Base-by-base conservation (phyloP, 2,113 vertebrate genomes). In the Dasyurus viverrinus region DNA sequence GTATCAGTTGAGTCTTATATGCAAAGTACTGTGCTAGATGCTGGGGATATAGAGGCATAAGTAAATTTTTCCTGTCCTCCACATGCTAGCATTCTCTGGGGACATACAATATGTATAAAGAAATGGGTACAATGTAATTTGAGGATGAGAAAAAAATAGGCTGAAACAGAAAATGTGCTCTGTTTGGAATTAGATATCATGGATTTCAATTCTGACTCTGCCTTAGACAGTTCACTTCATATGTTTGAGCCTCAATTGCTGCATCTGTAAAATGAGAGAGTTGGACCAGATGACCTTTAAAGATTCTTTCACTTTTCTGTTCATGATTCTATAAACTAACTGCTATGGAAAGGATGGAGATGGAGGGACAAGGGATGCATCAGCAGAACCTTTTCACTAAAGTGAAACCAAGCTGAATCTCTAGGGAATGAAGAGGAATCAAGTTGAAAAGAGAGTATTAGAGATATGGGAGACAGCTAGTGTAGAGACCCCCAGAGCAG, bases 31-130 rank as follows among this genome's bases (percentile, higher is more conserved):
- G 48, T 94, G 91, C 76, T 90, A 47, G 90, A 90, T n/a, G 22
- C 89, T 47, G 42, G 46, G 68, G 36, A 89, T 53, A 54, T 48
- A 57, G 10, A 6, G 54, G 16, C 9, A 60, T 92, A 7, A 60
- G 4, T 47, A 53, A 89, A 91, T 89, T 52, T 27, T 48, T 16
- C 16, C 9, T 42, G 5, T 2, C 9, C 42, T 93, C 46, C 48
- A 27, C 94, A 26, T 95, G 54, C 3, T 96, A 92, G 19, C 16
- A 76, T 22, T 90, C 92, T 89, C 91, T 46, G 52, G 54, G 27
- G 53, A 1, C 16, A 54, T 2, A n/a, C 48, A 50, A 46, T 55
- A n/a, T 24, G 26, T 92, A 90, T 11, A 91, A 19, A 30, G 53
- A 50, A 7, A 19, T 48, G 47, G 25, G 47, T 52, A 30, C n/a